phyloP scores from a whole-genome alignment of 2,797 vertebrate species.

The Coreius guichenoti region DNA sequence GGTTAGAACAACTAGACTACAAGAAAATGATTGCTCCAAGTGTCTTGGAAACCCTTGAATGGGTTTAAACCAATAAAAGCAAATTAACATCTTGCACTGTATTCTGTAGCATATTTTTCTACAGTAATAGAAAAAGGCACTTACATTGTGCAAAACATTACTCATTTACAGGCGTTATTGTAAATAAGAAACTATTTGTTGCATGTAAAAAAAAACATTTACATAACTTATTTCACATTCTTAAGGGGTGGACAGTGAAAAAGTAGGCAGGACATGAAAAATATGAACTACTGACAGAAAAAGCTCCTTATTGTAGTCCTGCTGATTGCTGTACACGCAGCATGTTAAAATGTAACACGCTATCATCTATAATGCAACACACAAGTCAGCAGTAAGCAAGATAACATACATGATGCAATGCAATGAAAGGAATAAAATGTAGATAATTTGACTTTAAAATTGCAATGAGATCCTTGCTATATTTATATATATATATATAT shows the following conservation, averaged over 20 bases:
- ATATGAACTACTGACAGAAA: not conserved
- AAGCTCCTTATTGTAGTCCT: not conserved
- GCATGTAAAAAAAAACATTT: not conserved
- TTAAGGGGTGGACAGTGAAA: not conserved
- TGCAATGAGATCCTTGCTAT: not conserved
- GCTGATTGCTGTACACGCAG: not conserved
- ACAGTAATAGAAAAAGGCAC: not conserved
- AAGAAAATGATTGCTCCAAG: not conserved
- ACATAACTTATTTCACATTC: not conserved
- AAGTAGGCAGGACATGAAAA: not conserved
- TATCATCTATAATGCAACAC: conserved; percentile 15
- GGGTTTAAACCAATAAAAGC: not conserved
- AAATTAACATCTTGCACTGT: not conserved
- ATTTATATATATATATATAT: no score
- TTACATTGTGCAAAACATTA: not conserved
- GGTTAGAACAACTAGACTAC: not conserved
- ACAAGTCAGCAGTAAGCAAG: not conserved
- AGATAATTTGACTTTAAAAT: not conserved
- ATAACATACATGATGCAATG: conserved; percentile 25
- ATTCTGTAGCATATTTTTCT: not conserved
- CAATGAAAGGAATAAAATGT: not conserved
- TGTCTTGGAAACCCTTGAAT: not conserved
- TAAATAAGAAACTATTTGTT: not conserved
- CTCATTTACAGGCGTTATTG: not conserved
- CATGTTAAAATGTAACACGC: not conserved